phyloP scores from a whole-genome alignment of 2,797 vertebrate genomes.

The Pseudomugil tenellus region DNA sequence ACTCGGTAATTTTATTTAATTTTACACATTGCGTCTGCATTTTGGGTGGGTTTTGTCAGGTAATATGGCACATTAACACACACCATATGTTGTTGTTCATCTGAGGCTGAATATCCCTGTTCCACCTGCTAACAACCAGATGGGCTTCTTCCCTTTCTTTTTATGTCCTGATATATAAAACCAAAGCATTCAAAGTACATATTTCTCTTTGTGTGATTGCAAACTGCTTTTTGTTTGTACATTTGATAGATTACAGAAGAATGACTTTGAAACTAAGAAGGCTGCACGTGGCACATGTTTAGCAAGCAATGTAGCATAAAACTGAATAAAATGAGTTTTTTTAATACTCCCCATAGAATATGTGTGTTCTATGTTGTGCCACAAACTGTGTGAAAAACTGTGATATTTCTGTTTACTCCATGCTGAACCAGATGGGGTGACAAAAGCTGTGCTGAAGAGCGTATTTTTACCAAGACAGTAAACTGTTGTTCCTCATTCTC shows the following conservation, averaged over 20 bases:
- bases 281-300: neutral
- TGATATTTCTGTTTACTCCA: conserved; percentile 52
- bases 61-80: neutral
- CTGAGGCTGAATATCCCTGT: neutral
- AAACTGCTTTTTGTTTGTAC: neutral
- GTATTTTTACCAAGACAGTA: conserved; percentile 22
- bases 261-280: neutral
- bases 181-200: neutral
- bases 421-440: conserved; percentile 47
- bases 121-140: neutral
- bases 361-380: neutral
- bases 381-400: neutral
- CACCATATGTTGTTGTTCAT: neutral
- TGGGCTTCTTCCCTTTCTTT: neutral
- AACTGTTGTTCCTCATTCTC: conserved; percentile 7
- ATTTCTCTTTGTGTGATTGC: neutral
- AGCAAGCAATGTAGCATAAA: neutral
- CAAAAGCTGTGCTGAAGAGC: conserved; percentile 31
- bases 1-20: neutral
- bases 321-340: neutral
- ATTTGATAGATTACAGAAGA: neutral
- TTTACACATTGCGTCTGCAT: neutral
- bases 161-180: neutral
- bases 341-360: neutral
- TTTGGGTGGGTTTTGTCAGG: neutral